phyloP scores from a whole-genome alignment of 2,113 vertebrate genomes.

The Pycnonotus jocosus region DNA sequence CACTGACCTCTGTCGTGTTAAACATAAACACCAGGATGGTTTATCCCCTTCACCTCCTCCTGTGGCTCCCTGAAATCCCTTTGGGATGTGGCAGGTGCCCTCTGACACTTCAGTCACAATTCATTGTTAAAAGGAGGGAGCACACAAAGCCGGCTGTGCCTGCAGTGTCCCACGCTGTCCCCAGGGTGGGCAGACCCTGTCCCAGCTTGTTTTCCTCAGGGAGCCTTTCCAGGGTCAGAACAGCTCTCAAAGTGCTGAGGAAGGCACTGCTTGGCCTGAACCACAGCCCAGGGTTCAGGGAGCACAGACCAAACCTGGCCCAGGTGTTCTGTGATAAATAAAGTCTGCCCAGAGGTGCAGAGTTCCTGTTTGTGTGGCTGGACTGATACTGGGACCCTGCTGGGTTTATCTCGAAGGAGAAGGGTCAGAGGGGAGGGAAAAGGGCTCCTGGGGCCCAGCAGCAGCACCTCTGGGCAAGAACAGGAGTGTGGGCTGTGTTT shows the following conservation, averaged over 20 bases:
- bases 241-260: neutral
- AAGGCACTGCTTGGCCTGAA: neutral
- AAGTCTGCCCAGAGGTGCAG: neutral
- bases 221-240: neutral
- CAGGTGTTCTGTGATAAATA: neutral
- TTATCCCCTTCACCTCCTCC: neutral
- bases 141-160: neutral
- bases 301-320: neutral
- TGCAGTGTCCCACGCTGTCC: fast-evolving
- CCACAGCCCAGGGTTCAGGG: neutral
- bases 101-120: fast-evolving
- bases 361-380: neutral
- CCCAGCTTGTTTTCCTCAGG: neutral
- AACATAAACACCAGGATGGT: neutral
- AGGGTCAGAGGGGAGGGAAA: neutral
- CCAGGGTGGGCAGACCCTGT: neutral
- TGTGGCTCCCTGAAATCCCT: neutral
- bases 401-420: neutral
- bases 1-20: fast-evolving
- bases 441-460: fast-evolving
- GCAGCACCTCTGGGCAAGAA: fast-evolving
- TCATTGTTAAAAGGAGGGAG: neutral
- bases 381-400: neutral
- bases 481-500: neutral
- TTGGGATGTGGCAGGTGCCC: neutral